A percentile compares a stretch with the other conserved stretches of the same genome.
Evolutionary conservation across 2,113 vertebrate species (phyloP).

Genomic region (Clinocottus analis): DNA sequence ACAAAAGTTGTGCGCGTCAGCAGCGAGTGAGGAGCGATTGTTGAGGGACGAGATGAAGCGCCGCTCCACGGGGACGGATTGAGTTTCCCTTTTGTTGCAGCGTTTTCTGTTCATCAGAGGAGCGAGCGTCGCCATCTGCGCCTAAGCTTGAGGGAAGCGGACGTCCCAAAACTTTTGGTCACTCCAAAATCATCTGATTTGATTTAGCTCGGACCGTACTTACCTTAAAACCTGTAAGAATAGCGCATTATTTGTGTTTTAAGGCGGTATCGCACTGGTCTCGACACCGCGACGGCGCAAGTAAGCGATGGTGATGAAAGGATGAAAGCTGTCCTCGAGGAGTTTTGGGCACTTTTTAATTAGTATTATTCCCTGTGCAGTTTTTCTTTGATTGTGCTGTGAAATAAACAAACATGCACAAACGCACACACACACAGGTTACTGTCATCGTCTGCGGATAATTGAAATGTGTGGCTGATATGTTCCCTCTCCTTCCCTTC

Average conservation of each 20-base stretch:
- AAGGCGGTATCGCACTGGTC: neutral
- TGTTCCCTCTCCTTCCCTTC: slow-evolving; percentile 72
- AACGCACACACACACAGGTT: slow-evolving; percentile 61
- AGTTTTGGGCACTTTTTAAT: slow-evolving; percentile 68
- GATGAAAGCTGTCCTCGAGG: slow-evolving; percentile 56
- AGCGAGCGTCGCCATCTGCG: slow-evolving; percentile 20
- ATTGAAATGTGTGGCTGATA: slow-evolving; percentile 77
- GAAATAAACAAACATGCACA: slow-evolving; percentile 63
- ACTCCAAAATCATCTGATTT: slow-evolving; percentile 15
- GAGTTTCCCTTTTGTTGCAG: slow-evolving; percentile 49
- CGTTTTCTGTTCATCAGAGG: slow-evolving; percentile 33
- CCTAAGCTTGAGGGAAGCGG: slow-evolving; percentile 3
- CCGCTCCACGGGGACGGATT: slow-evolving; percentile 30
- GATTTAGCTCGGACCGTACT: slow-evolving; percentile 3
- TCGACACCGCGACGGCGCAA: neutral
- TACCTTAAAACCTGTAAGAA: neutral
- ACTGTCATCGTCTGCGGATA: slow-evolving; percentile 71
- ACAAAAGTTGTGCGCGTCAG: slow-evolving; percentile 41
- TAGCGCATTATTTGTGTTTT: neutral
- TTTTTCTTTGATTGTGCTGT: slow-evolving; percentile 66
- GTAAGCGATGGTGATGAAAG: slow-evolving; percentile 47
- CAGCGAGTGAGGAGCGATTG: slow-evolving; percentile 23
- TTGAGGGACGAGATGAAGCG: neutral
- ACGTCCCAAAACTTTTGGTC: slow-evolving; percentile 25
- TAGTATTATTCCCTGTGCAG: slow-evolving; percentile 67